Conservation (phyloP, 2,888 invertebrate genomes). For the Lasioglossum calceatum region DNA sequence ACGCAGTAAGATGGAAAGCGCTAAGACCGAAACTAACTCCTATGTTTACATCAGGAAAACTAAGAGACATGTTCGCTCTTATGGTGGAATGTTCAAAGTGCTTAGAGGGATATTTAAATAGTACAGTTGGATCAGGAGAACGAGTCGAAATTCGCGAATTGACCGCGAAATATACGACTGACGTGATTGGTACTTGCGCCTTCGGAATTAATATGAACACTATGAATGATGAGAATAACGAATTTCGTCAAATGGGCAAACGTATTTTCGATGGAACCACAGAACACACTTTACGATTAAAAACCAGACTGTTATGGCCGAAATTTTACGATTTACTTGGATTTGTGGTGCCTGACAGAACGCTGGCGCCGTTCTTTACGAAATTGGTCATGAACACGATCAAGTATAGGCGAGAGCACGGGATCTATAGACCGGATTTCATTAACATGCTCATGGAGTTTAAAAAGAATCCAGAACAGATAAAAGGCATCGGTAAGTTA, state of each 20-base stretch:
- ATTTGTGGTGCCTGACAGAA: slow-evolving; percentile 60
- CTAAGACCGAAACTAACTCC: slow-evolving; percentile 84
- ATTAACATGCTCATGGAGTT: slow-evolving; percentile 83
- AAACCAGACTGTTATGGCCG: slow-evolving; percentile 58
- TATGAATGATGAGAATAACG: slow-evolving; percentile 76
- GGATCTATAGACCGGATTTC: slow-evolving; percentile 83
- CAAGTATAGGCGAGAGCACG: slow-evolving; percentile 80
- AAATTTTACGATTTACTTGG: slow-evolving; percentile 65
- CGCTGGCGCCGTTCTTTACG: slow-evolving; percentile 77
- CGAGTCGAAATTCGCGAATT: slow-evolving; percentile 77
- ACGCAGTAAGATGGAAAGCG: slow-evolving; percentile 83
- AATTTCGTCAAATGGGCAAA: slow-evolving; percentile 80
- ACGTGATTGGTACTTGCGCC: slow-evolving; percentile 83
- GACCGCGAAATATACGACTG: slow-evolving; percentile 82
- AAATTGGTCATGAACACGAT: slow-evolving; percentile 78
- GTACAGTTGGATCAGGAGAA: slow-evolving; percentile 54
- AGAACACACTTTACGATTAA: slow-evolving; percentile 12
- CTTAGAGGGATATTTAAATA: slow-evolving; percentile 76
- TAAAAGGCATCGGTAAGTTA: slow-evolving; percentile 69
- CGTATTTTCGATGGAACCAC: slow-evolving; percentile 68
- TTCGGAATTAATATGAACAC: slow-evolving; percentile 83
- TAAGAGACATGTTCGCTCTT: slow-evolving; percentile 84
- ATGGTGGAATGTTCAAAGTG: slow-evolving; percentile 80
- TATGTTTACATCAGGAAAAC: slow-evolving; percentile 85
- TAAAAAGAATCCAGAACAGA: slow-evolving; percentile 65